Base-by-base conservation (phyloP, 2,888 invertebrate genomes). In the Patella caerulea region DNA sequence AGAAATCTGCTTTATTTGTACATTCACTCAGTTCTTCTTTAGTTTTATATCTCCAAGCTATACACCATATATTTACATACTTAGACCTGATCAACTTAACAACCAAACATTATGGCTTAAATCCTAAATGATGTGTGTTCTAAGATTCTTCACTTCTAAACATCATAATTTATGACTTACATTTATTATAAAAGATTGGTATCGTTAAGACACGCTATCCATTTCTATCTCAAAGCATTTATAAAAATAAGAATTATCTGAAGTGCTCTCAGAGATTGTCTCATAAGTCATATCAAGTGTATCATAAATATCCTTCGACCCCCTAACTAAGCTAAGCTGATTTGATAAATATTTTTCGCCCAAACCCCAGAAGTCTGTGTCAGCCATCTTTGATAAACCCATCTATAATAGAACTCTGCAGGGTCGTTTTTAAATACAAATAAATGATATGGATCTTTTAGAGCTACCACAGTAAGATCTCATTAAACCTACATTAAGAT, bases 361-460 rank as follows among this genome's bases (percentile, higher is more conserved):
- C 14, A 65, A 65, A 65, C 19, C 65, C 24, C 65, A 65, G 65
- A 19, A 65, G 65, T 19, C 19, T 11, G 14, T 24, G 14, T 65
- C 65, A 65, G 65, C 65, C 65, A 65, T 65, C 65, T 65, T 65
- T 65, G 65, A 65, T 65, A 65, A 65, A 65, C 19, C 19, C 65
- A 65, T 65, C 65, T 19, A 65, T 24, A 65, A 65, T 45, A 45
- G 45, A 65, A 19, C 24, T 65, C 65, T 65, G 65, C 19, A 24
- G 65, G 65, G 24, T 24, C 65, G 24, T 19, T 65, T 65, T 12
- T 24, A 65, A 65, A 19, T 65, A 19, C 24, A 65, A 65, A 65
- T 65, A 65, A 19, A 65, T 45, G 65, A 65, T 65, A 65, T 65
- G 65, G 24, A 65, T 65, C 65, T 65, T 65, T 65, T 24, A 24